phyloP scores from a whole-genome alignment of 2,888 invertebrate species.

The Cryptocephalus primarius region DNA sequence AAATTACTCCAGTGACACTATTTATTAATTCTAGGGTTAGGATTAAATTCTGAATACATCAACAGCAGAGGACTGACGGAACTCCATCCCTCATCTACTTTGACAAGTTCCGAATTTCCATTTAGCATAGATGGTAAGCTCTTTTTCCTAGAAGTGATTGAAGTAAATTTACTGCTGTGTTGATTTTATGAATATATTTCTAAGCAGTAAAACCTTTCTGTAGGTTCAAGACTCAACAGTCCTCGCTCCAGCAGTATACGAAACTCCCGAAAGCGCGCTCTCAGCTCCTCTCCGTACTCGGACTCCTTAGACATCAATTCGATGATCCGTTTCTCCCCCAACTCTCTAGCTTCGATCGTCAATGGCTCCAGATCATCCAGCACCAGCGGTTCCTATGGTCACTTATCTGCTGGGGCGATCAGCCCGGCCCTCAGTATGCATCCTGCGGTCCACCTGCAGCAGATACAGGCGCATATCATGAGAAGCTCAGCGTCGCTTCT shows the following conservation, averaged over 20 bases:
- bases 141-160: conserved; percentile 1
- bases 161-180: not conserved
- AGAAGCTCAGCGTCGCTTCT: conserved; percentile 49
- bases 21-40: conserved; percentile 40
- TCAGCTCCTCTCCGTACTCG: conserved; percentile 90
- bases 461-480: conserved; percentile 70
- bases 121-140: conserved; percentile 80
- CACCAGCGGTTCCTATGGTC: conserved; percentile 92
- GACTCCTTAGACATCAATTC: conserved; percentile 93
- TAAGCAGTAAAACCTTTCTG: not conserved
- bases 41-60: conserved; percentile 52
- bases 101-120: conserved; percentile 80
- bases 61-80: conserved; percentile 43
- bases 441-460: conserved; percentile 56
- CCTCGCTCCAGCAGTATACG: conserved; percentile 42
- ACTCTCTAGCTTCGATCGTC: conserved; percentile 72
- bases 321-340: conserved; percentile 90
- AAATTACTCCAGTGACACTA: no score
- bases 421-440: conserved; percentile 70
- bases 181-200: not conserved
- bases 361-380: conserved; percentile 79
- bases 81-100: conserved; percentile 52
- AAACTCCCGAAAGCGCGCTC: conserved; percentile 73
- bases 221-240: conserved; percentile 59
- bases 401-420: conserved; percentile 80